Evolutionary conservation across 1,140 invertebrate genomes (phyloP).

Genomic region (Lordiphosa collinella): DNA sequence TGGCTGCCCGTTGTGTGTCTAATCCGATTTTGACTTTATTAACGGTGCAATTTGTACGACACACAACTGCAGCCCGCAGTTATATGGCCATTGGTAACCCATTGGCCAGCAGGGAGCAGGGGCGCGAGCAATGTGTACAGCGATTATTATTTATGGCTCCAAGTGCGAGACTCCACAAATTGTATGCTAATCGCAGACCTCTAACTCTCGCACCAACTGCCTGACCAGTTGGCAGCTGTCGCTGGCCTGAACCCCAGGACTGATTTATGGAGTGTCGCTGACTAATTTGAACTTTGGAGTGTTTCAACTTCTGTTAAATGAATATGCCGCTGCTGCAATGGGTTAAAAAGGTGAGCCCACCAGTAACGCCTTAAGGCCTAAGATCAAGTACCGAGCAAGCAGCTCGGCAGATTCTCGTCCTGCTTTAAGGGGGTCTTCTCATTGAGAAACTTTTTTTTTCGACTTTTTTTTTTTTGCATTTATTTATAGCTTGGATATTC

Average conservation of each 20-base stretch:
- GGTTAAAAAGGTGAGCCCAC: too few species aligned
- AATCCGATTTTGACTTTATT: conserved; percentile 76
- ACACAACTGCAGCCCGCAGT: conserved; percentile 37
- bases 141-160: conserved; percentile 67
- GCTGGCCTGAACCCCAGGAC: conserved; percentile 22
- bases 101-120: conserved; percentile 17
- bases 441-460: too few species aligned
- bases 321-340: conserved; percentile 14
- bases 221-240: conserved; percentile 47
- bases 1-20: conserved; percentile 50
- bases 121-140: conserved; percentile 13
- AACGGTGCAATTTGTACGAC: conserved; percentile 72
- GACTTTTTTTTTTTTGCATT: too few species aligned
- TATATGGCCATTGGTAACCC: conserved; percentile 31
- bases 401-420: too few species aligned
- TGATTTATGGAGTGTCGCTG: conserved; percentile 75
- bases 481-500: too few species aligned
- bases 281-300: conserved; percentile 65
- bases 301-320: conserved; percentile 54
- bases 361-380: too few species aligned
- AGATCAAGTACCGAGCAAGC: too few species aligned
- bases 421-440: too few species aligned
- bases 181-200: conserved; percentile 44
- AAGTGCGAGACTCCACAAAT: conserved; percentile 51
- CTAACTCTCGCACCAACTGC: conserved; percentile 30